Conservation (phyloP, 2,113 vertebrate genomes). For the Antigone vipio region DNA sequence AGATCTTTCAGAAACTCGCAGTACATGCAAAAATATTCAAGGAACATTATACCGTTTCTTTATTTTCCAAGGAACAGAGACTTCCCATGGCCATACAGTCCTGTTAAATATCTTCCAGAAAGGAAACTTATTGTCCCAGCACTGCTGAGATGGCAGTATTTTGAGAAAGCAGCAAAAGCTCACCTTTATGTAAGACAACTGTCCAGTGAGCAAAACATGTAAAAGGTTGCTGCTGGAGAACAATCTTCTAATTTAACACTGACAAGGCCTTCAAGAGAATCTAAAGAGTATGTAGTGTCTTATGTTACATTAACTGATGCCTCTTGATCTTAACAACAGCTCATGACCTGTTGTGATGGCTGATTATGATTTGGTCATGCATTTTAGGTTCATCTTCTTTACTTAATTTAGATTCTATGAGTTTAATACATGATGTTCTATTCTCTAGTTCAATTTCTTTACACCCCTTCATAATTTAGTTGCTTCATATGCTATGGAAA, state of each 20-base stretch:
- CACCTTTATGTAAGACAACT: background rate
- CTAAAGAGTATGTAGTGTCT: background rate
- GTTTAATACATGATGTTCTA: background rate
- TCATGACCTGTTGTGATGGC: background rate
- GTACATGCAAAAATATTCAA: background rate
- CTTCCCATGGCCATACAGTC: background rate
- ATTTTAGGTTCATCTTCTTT: background rate
- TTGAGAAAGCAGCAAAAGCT: background rate
- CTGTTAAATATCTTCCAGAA: background rate
- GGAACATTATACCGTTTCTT: background rate
- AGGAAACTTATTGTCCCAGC: background rate
- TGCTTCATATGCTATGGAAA: constrained; percentile 11
- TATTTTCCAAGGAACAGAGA: background rate
- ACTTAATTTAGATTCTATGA: background rate
- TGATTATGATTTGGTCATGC: background rate
- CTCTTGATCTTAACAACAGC: background rate
- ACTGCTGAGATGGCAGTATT: background rate
- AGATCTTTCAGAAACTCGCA: background rate
- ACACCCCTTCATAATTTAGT: background rate
- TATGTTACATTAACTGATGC: background rate
- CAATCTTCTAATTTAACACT: background rate
- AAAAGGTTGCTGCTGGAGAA: background rate
- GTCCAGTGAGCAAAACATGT: background rate
- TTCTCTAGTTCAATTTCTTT: background rate
- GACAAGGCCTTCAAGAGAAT: background rate